A percentile compares a stretch with the other conserved stretches of the same genome.
These are phyloP conservation scores for Corythornis leucogaster DNA, from an alignment of 2,797 vertebrate genomes.

Conservation along the genomic window DNA sequence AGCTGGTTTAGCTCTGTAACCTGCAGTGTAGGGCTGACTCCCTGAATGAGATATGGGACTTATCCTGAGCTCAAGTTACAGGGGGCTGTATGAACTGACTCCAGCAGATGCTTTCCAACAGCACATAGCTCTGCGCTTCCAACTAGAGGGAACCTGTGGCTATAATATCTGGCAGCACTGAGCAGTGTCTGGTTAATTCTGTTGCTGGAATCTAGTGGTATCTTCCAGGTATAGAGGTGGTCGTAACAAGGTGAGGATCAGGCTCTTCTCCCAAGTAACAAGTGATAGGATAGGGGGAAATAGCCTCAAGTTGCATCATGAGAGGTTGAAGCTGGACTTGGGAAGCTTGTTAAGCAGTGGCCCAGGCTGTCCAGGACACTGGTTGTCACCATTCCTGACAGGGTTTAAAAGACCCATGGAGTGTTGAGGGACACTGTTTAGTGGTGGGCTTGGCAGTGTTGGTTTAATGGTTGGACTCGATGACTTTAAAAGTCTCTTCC, in stretches of 20 bases:
- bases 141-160: rapidly evolving
- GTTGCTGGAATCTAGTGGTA: neutral
- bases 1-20: neutral
- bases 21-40: neutral
- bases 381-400: neutral
- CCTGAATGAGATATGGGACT: rapidly evolving
- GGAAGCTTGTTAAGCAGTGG: neutral
- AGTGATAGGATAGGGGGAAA: neutral
- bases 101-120: neutral
- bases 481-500: neutral
- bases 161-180: neutral
- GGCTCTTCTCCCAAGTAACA: neutral
- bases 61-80: neutral
- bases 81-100: neutral
- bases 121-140: rapidly evolving
- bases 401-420: neutral
- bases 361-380: neutral
- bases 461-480: neutral
- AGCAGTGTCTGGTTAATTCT: neutral
- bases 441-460: neutral
- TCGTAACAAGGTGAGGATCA: neutral
- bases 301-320: neutral
- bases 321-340: neutral
- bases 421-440: neutral
- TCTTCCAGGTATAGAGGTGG: neutral